phyloP scores from a whole-genome alignment of 2,888 invertebrate genomes.

The Thymelicus lineola region DNA sequence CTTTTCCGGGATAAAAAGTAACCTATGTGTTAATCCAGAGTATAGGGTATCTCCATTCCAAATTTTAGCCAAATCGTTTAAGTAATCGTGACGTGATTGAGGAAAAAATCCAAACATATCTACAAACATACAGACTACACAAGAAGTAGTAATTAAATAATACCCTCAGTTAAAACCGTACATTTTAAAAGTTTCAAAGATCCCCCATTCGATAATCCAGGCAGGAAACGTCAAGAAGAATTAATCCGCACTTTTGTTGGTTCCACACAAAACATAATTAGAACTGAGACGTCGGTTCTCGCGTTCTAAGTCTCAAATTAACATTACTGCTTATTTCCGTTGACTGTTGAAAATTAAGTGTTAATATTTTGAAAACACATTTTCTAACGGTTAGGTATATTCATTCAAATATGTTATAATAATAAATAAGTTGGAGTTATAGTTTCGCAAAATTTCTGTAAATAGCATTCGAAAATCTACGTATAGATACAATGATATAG shows the following conservation, averaged over 20 bases:
- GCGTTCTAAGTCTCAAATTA: slow-evolving; percentile 36
- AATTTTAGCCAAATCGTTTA: too few species aligned
- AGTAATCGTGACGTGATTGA: too few species aligned
- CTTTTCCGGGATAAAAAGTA: too few species aligned
- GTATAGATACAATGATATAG: not conserved
- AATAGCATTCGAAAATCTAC: not conserved
- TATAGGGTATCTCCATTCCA: too few species aligned
- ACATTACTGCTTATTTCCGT: slow-evolving; percentile 38
- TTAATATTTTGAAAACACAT: slow-evolving; percentile 19
- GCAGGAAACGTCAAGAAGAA: slow-evolving; percentile 62
- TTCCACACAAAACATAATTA: slow-evolving; percentile 42
- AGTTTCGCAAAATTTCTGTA: not conserved
- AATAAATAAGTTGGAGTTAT: not conserved
- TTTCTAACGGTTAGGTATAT: slow-evolving; percentile 2
- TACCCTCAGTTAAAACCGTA: slow-evolving; percentile 8
- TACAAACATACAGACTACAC: not conserved
- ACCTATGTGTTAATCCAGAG: too few species aligned
- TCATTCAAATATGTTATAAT: slow-evolving; percentile 2
- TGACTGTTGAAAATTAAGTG: slow-evolving; percentile 8
- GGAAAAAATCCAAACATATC: too few species aligned
- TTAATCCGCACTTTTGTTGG: slow-evolving; percentile 60
- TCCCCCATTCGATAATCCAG: slow-evolving; percentile 35
- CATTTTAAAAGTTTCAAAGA: slow-evolving; percentile 15
- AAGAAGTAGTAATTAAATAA: slow-evolving; percentile 1
- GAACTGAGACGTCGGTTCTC: slow-evolving; percentile 35